phyloP scores from a whole-genome alignment of 2,888 invertebrate species.

The Melolontha melolontha region DNA sequence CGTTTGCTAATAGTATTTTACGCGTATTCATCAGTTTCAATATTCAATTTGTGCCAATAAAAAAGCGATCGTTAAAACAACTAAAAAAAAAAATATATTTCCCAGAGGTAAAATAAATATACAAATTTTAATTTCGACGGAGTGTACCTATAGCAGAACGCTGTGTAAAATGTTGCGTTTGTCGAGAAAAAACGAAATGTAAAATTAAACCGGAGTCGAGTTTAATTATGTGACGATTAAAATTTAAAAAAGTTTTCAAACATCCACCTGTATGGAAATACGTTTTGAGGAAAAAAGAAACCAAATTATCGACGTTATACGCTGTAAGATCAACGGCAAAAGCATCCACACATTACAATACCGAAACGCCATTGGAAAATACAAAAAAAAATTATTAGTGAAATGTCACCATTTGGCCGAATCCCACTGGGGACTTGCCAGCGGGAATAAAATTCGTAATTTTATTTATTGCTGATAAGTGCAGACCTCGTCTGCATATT shows the following conservation, averaged over 20 bases:
- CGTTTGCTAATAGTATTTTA: too few species aligned
- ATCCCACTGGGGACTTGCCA: slow-evolving; percentile 15
- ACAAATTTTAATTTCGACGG: slow-evolving; percentile 29
- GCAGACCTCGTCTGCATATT: slow-evolving; percentile 25
- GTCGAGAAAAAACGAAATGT: neutral
- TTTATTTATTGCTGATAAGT: slow-evolving; percentile 38
- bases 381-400: slow-evolving; percentile 17
- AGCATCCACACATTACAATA: neutral
- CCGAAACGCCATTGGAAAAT: slow-evolving; percentile 11
- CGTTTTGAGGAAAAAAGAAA: neutral
- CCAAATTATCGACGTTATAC: neutral
- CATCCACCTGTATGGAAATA: neutral
- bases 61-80: slow-evolving; percentile 27
- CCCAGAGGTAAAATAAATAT: slow-evolving; percentile 35
- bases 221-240: slow-evolving; percentile 34
- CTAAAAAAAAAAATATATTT: slow-evolving; percentile 31
- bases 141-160: neutral
- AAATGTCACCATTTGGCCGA: slow-evolving; percentile 29
- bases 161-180: slow-evolving; percentile 5
- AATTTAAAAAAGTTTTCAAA: slow-evolving; percentile 25
- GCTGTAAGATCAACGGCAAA: neutral
- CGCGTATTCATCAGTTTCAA: slow-evolving; percentile 4
- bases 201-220: neutral
- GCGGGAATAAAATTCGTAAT: slow-evolving; percentile 33
- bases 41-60: slow-evolving; percentile 32